Percentiles rank a stretch among this genome's conserved stretches.
These are phyloP conservation scores for Napeogenes sylphis DNA, from an alignment of 2,888 invertebrate genomes.

Conservation along the genomic window DNA sequence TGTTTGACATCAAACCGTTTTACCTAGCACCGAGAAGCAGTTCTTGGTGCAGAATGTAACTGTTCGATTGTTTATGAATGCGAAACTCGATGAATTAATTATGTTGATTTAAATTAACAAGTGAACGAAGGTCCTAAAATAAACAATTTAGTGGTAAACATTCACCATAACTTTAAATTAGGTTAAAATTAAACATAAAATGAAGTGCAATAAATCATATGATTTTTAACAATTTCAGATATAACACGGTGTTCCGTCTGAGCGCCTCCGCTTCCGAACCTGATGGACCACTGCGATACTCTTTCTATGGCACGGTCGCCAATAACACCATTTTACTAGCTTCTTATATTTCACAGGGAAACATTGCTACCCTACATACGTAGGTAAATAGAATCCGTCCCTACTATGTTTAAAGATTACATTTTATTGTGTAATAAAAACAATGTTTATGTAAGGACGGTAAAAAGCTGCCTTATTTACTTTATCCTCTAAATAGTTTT, in stretches of 20 bases:
- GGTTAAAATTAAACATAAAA: not conserved
- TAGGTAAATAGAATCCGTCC: conserved; percentile 28
- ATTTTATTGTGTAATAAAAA: no score
- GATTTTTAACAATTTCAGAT: conserved; percentile 36
- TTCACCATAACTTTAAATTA: no score
- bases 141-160: conserved; percentile 38
- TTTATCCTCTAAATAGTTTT: no score
- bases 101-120: conserved; percentile 48
- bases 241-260: conserved; percentile 43
- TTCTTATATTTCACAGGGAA: no score
- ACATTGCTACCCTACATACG: conserved; percentile 52
- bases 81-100: conserved; percentile 40
- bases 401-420: no score
- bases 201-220: not conserved
- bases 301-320: conserved; percentile 45
- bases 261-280: conserved; percentile 43
- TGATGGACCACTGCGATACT: conserved; percentile 44
- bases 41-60: conserved; percentile 45
- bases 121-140: no score
- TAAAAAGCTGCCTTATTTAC: no score
- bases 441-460: no score
- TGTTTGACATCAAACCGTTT: no score
- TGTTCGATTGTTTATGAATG: conserved; percentile 47
- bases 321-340: conserved; percentile 42
- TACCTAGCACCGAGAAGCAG: conserved; percentile 22